Base-by-base conservation (phyloP, 2,888 invertebrate species). In the Zelleria hepariella region DNA sequence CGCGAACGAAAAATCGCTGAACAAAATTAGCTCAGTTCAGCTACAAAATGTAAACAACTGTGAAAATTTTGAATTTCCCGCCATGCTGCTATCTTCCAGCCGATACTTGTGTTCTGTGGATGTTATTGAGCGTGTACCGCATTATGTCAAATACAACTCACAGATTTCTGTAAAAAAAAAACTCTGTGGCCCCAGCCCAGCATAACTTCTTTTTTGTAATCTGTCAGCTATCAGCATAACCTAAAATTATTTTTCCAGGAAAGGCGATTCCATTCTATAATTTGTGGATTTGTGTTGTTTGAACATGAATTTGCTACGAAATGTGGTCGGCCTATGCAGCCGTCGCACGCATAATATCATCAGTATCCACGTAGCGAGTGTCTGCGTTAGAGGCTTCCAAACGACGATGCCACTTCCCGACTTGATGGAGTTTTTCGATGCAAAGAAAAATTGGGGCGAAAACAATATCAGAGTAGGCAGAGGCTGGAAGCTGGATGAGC, bases 391-490 rank as follows among this genome's bases (percentile, higher is more conserved):
- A 64, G 61, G 68, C 60, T 62, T 88, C 59, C 82, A 85, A 60
- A 86, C 88, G 24, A 90, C 91, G 7, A 66, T 69, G 51, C 68
- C 71, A 48, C 72, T 70, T 51, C 67, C 77, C 63, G 92, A 91
- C 73, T 78, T 96, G 55, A 94, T 94, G 94, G 96, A 97, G 78
- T 98, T 98, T 80, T 98, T 98, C 73, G 98, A 98, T 76, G 87
- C 90, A 21, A 90, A 94, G 71, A 94, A 94, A 66, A 95, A 97
- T 80, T 98, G 96, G 96, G 92, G 91, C 32, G 92, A 92, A 76
- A 83, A 86, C 27, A 92, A 92, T 73, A 91, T 98, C 6, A 93
- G 92, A 85, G 92, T 92, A 58, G 98, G 98, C 2, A 91, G 98
- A 67, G 91, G 95, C 4, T 99, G 98, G 98, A 93, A 87, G 62